Percentiles rank a stretch among this genome's conserved stretches.
These are phyloP conservation scores for Acheta domesticus DNA, from an alignment of 2,888 invertebrate species.

Conservation along the genomic window DNA sequence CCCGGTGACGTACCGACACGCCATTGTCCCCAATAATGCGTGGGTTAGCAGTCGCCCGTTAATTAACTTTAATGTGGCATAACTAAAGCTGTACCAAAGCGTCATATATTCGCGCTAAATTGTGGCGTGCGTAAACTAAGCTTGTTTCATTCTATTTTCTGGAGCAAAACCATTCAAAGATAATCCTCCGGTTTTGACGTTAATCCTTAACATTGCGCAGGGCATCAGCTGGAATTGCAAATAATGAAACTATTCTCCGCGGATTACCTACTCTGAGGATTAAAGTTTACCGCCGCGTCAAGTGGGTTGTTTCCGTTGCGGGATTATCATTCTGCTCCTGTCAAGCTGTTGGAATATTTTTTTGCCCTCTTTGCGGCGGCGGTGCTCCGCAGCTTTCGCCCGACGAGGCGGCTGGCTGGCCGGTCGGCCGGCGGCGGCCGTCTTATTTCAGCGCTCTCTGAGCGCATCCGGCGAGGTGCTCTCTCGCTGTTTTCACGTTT, in stretches of 20 bases:
- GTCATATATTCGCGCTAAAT: constrained; percentile 18
- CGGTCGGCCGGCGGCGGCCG: too few relatives aligned
- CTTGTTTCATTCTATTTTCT: constrained; percentile 18
- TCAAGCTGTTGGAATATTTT: constrained; percentile 6
- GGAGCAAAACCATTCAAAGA: constrained; percentile 18
- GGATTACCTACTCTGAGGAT: not conserved
- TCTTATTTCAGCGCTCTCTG: too few relatives aligned
- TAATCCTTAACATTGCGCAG: constrained; percentile 7
- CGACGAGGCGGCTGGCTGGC: too few relatives aligned
- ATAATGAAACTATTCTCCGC: constrained; percentile 10
- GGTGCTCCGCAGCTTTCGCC: too few relatives aligned
- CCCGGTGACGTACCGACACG: constrained; percentile 18
- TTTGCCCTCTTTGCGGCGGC: not conserved
- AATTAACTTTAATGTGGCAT: constrained; percentile 18
- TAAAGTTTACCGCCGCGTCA: not conserved
- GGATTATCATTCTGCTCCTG: constrained; percentile 2
- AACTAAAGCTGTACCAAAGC: constrained; percentile 10
- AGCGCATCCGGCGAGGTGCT: too few relatives aligned
- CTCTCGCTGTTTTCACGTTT: not conserved
- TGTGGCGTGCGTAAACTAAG: constrained; percentile 9
- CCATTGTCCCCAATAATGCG: constrained; percentile 12
- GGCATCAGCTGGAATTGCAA: constrained; percentile 18
- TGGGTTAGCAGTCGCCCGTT: constrained; percentile 18
- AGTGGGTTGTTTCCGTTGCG: not conserved
- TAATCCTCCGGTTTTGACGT: constrained; percentile 18